Conservation (phyloP, 2,888 invertebrate genomes). For the Iselma pallidipennis region DNA sequence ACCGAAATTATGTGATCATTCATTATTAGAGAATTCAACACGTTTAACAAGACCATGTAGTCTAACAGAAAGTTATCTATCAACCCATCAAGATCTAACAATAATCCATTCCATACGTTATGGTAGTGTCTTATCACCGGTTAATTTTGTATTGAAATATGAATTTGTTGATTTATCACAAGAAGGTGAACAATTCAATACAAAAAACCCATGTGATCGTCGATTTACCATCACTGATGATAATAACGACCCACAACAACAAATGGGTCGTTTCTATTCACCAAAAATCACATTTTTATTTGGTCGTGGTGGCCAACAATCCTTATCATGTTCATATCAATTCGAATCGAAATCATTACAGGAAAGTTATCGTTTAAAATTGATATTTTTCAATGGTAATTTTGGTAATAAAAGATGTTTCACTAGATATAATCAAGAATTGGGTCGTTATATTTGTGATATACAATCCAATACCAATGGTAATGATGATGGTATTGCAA, state of each 20-base stretch:
- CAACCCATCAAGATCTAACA: slow-evolving; percentile 73
- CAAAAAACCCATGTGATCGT: slow-evolving; percentile 67
- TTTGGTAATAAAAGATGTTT: slow-evolving; percentile 72
- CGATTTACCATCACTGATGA: slow-evolving; percentile 59
- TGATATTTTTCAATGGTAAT: slow-evolving; percentile 70
- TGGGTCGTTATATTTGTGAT: slow-evolving; percentile 72
- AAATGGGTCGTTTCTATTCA: slow-evolving; percentile 68
- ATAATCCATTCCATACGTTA: slow-evolving; percentile 75
- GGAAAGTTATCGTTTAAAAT: slow-evolving; percentile 68
- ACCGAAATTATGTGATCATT: slow-evolving; percentile 75
- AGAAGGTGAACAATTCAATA: slow-evolving; percentile 64
- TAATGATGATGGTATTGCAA: slow-evolving; percentile 45
- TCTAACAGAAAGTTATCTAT: slow-evolving; percentile 75
- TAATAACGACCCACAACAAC: slow-evolving; percentile 36
- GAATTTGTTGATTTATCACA: slow-evolving; percentile 80
- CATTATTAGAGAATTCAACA: slow-evolving; percentile 71
- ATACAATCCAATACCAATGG: slow-evolving; percentile 48
- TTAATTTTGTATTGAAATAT: slow-evolving; percentile 76
- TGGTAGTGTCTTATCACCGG: slow-evolving; percentile 79
- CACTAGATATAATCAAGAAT: slow-evolving; percentile 68
- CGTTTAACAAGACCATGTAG: slow-evolving; percentile 73
- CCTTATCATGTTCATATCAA: slow-evolving; percentile 74
- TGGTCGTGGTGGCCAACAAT: slow-evolving; percentile 78
- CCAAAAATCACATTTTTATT: slow-evolving; percentile 82
- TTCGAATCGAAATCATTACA: slow-evolving; percentile 75